Conservation (phyloP, 2,113 vertebrate species). For the Nothocercus julius region DNA sequence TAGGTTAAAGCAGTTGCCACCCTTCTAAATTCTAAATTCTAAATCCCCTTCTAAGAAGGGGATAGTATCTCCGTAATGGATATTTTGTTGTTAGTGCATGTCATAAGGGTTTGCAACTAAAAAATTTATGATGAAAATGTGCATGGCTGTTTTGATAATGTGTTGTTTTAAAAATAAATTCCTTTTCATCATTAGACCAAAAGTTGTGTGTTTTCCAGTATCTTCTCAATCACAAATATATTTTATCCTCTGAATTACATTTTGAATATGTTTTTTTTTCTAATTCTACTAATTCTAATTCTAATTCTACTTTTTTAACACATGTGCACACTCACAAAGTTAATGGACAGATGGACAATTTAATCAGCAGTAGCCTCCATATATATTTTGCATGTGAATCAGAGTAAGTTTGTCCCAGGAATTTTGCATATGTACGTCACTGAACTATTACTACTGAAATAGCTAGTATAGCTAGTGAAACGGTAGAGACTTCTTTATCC, state of each 20-base stretch:
- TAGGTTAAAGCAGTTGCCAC: background rate
- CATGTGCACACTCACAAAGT: background rate
- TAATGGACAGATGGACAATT: background rate
- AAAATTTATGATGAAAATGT: conserved; percentile 5
- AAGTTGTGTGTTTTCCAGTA: background rate
- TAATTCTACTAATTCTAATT: background rate
- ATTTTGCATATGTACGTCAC: background rate
- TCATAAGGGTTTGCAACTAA: conserved; percentile 14
- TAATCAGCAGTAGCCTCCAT: background rate
- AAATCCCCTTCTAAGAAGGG: conserved; percentile 6
- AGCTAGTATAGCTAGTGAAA: background rate
- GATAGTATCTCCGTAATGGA: conserved; percentile 25
- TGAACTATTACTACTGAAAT: background rate
- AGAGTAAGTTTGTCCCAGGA: background rate
- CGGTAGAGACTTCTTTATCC: background rate
- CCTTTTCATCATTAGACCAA: conserved; percentile 29
- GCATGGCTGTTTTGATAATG: conserved; percentile 8
- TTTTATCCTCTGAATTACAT: background rate
- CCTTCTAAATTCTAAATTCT: too few relatives aligned
- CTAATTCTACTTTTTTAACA: background rate
- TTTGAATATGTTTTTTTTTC: background rate
- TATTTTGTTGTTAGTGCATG: conserved; percentile 17
- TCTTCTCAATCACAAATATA: background rate
- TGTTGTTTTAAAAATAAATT: conserved; percentile 46
- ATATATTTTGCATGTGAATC: background rate